phyloP scores from a whole-genome alignment of 2,797 vertebrate species.

The Galagoides demidoff region DNA sequence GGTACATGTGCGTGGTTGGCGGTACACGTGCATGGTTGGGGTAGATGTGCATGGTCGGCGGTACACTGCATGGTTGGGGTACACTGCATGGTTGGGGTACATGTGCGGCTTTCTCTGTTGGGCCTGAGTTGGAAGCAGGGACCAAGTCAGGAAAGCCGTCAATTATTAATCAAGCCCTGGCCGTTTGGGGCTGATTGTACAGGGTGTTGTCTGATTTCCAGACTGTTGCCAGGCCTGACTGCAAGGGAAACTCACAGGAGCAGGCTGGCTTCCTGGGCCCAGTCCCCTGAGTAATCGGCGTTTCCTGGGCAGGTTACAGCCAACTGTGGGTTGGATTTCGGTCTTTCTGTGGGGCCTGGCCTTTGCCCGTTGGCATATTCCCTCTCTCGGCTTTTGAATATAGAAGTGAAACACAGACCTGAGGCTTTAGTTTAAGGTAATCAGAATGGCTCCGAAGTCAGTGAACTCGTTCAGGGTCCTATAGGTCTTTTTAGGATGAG shows the following conservation, averaged over 20 bases:
- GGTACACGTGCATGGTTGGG: too few species aligned
- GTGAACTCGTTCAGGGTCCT: not conserved
- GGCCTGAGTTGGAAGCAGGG: not conserved
- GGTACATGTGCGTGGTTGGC: too few species aligned
- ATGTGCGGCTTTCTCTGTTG: not conserved
- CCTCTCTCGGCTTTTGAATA: not conserved
- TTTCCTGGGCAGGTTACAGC: not conserved
- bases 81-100: fast-evolving
- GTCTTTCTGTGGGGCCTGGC: not conserved
- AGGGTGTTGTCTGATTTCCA: not conserved
- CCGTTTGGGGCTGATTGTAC: too few species aligned
- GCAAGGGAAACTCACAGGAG: not conserved
- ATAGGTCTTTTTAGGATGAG: not conserved
- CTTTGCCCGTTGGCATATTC: not conserved
- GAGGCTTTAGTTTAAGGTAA: not conserved
- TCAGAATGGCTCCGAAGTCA: not conserved
- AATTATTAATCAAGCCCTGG: too few species aligned
- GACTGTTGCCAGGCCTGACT: not conserved
- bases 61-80: too few species aligned
- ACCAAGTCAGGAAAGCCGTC: not conserved
- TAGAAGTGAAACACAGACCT: not conserved
- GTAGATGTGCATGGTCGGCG: too few species aligned
- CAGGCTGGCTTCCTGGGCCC: not conserved
- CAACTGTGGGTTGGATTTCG: not conserved
- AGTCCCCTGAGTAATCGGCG: fast-evolving